Percentiles rank a stretch among this genome's conserved stretches.
Conservation (phyloP, 2,888 invertebrate genomes). For the Cylloceria caligata region DNA sequence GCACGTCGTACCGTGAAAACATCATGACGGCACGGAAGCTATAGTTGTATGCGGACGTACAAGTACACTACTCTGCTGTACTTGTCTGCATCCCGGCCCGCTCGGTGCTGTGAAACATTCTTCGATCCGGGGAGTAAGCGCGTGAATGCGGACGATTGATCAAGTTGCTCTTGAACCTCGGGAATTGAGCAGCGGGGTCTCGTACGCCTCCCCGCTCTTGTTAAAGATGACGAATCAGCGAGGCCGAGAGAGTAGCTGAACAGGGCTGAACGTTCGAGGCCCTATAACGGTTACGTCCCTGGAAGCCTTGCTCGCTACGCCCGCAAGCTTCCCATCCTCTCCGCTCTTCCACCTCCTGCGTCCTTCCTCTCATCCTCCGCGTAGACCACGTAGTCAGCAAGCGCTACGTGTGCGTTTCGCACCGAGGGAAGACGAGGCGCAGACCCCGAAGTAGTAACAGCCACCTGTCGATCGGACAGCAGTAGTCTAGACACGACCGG, state of each 20-base stretch:
- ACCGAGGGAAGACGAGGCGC: conserved; percentile 51
- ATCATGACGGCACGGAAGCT: too few relatives aligned
- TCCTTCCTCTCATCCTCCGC: background rate
- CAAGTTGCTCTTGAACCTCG: conserved; percentile 38
- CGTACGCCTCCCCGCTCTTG: background rate
- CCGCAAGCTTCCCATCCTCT: conserved; percentile 32
- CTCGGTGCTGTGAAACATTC: too few relatives aligned
- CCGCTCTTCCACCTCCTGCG: conserved; percentile 29
- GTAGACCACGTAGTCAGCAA: conserved; percentile 40
- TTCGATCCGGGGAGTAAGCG: too few relatives aligned
- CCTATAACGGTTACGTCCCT: conserved; percentile 22
- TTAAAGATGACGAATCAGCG: background rate
- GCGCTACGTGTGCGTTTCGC: conserved; percentile 48
- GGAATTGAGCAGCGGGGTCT: background rate
- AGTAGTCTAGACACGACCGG: conserved; percentile 66
- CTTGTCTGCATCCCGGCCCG: too few relatives aligned
- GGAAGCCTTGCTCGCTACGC: background rate
- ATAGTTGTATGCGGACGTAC: too few relatives aligned
- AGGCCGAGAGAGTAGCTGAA: background rate
- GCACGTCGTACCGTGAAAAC: too few relatives aligned
- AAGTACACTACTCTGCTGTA: too few relatives aligned
- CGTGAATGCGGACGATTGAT: conserved; percentile 23
- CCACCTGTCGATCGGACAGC: conserved; percentile 72
- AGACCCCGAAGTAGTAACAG: conserved; percentile 69
- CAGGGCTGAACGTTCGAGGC: background rate